Base-by-base conservation (phyloP, 2,888 invertebrate genomes). In the Phania funesta region DNA sequence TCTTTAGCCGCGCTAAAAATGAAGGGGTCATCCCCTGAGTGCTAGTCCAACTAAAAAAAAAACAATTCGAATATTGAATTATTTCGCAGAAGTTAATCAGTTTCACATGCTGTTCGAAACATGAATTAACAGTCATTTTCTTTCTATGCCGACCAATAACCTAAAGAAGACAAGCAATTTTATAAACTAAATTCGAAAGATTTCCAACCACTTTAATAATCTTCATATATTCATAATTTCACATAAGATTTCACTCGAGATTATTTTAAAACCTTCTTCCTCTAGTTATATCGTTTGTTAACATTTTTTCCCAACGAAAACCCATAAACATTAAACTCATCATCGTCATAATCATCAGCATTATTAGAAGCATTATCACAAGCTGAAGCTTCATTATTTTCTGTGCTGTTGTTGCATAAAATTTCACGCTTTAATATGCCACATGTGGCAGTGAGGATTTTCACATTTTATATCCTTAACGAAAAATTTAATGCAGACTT, bases 401-500 rank as follows among this genome's bases (percentile, higher is more conserved):
- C 24, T 52, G 1, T 38, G 20, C 16, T 56, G n/a, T 58, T 70
- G 20, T 64, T 65, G n/a, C 41, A 70, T 35, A 38, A 65, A 54
- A 75, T 54, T 76, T 81, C 44, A 81, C 50, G 73, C 76, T 68
- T 76, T 80, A 80, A 80, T 81, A 48, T 77, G 81, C 70, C 82
- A 82, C 82, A 82, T 82, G 74, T 82, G 82, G 81, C 75, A 74
- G 64, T 9, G 70, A 65, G 58, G 52, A 78, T 65, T 73, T 60
- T 65, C 44, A 75, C 26, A 62, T 46, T 70, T 20, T 32, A 9
- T 62, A 22, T 16, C 13, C 13, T 62, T 41, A 35, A 20, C 32
- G 16, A n/a, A 38, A 60, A 58, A 29, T 3, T 67, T 60, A 48
- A 64, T 48, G 41, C 46, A 22, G 46, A 41, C 20, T 32, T 46